Evolutionary conservation across 2,113 vertebrate species (phyloP), one percentile per base, ranked within the genome.

Genomic region (Sturnira hondurensis): DNA sequence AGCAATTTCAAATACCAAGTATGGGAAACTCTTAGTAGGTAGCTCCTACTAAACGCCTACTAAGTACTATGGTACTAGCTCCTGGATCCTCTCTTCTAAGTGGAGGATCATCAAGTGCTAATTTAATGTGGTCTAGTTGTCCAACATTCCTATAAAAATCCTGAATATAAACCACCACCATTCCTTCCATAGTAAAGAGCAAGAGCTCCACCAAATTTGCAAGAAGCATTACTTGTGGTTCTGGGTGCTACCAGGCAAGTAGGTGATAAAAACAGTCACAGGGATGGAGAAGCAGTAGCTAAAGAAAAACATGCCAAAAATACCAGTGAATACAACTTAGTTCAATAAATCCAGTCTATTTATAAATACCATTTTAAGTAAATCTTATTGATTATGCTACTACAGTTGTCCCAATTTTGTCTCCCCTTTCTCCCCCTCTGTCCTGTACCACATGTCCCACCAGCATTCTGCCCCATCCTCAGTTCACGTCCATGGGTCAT

Each of bases 31-130:
- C 26, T n/a, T 96, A 95, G 95, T 95, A 73, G 68, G 68, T 80
- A 95, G 93, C 43, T 54, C 52, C 19, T 54, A 54, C 19, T 54
- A 54, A 54, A 15, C 19, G 7, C 52, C 52, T 54, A 54, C 52
- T 54, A 54, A 54, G 52, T 20, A 54, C 52, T 96, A 90, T 91
- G 96, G 84, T 96, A 95, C 96, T 95, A 65, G 94, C 96, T 97
- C 96, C 97, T 98, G 96, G 97, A 96, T 87, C 38, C 15, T 90
- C n/a, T 67, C 78, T 80, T 89, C 70, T 81, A 89, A 86, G 36
- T 1, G 3, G 50, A 90, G 86, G 36, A 61, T 33, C 24, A 19
- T 56, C 73, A 87, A 65, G 33, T 80, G 22, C 54, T 90, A 77
- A 82, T 20, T 11, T 4, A 54, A 43, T 36, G 20, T 15, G 31